phyloP scores from a whole-genome alignment of 2,797 vertebrate species.

The Rhinatrema bivittatum region DNA sequence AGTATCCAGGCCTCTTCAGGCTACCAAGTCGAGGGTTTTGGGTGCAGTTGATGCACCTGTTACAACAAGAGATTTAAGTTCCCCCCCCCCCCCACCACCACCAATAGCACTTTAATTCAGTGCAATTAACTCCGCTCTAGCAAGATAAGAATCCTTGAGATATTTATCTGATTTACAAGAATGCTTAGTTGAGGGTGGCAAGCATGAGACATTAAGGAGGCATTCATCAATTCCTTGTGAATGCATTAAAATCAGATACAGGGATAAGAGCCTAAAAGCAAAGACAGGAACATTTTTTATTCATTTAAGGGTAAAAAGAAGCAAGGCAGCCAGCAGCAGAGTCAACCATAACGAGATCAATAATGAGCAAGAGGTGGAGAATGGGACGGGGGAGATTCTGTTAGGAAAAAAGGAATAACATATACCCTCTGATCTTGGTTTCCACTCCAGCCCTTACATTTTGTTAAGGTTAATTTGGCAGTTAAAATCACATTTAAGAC shows the following conservation, averaged over 20 bases:
- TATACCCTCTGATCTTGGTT: no score
- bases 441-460: no score
- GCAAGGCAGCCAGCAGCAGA: no score
- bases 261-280: slow-evolving; percentile 3
- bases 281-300: no score
- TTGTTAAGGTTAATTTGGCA: no score
- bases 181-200: slow-evolving; percentile 22
- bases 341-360: no score
- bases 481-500: no score
- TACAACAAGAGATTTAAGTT: slow-evolving; percentile 35
- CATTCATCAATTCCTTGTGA: slow-evolving; percentile 27
- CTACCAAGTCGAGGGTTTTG: no score
- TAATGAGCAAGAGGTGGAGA: no score
- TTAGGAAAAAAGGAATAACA: no score
- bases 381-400: no score
- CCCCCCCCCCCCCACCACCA: slow-evolving; percentile 13
- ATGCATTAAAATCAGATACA: neutral
- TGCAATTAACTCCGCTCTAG: slow-evolving; percentile 53
- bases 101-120: slow-evolving; percentile 41
- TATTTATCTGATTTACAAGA: slow-evolving; percentile 60
- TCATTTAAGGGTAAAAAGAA: no score
- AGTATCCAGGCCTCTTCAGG: neutral
- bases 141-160: slow-evolving; percentile 51
- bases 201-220: slow-evolving; percentile 45
- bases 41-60: slow-evolving; percentile 43